Base-by-base conservation (phyloP, 2,113 vertebrate species). In the Chionomys nivalis region DNA sequence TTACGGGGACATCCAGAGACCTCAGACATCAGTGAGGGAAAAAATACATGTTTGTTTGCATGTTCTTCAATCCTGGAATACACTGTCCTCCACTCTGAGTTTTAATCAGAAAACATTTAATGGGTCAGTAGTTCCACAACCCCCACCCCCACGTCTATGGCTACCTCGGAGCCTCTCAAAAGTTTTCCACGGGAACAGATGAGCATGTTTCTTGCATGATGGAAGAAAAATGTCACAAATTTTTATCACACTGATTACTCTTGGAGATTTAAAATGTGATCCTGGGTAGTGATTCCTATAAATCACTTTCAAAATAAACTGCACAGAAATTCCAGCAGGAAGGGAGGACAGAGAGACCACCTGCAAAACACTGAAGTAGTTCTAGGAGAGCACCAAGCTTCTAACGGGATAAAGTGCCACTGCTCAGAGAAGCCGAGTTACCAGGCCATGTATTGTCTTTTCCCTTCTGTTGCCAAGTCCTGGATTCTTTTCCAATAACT, bases 41-140 rank as follows among this genome's bases (percentile, higher is more conserved):
- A 58, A 73, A 91, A 47, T 7, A 1, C 44, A 28, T 24, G 23
- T 39, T 77, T 81, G 47, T 89, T 88, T 90, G 24, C n/a, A 58
- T 26, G 11, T 83, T 28, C 58, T 89, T 96, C 28, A 26, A 44
- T n/a, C n/a, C 92, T 83, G 17, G 55, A 94, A 77, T 70, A 78
- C 3, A 68, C 47, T 85, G 47, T 78, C 36, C 52, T 77, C 55
- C 44, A 73, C 13, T 87, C 36, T 52, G 13, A 39, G 77, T 90
- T 93, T 96, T 90, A 76, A 92, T 95, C 39, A 86, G 52, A 87
- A 92, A 92, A 87, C 26, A 0, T 81, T 93, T 88, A 72, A 89
- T 47, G 92, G 94, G 26, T 44, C 85, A 70, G 72, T n/a, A 1
- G 36, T n/a, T n/a, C n/a, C n/a, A n/a, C n/a, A n/a, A n/a, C 1